A percentile compares a stretch with the other conserved stretches of the same genome.
Evolutionary conservation across 2,888 invertebrate species (phyloP).

Genomic region (Priapulus caudatus): DNA sequence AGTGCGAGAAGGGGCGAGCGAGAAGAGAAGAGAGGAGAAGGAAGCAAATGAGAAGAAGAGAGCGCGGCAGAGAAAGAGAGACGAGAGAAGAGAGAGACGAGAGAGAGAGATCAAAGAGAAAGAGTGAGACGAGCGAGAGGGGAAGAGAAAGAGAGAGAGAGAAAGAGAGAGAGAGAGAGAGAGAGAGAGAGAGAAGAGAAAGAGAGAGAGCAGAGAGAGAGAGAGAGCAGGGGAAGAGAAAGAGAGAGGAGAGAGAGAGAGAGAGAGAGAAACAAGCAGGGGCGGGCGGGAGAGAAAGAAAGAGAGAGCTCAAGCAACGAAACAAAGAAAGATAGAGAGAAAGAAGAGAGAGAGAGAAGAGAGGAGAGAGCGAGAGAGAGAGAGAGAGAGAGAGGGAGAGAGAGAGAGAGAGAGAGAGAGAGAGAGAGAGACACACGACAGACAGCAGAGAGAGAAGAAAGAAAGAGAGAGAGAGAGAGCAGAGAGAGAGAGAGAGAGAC

Average conservation of each 20-base stretch:
- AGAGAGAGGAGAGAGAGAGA: conserved; percentile 3
- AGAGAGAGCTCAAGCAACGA: not conserved
- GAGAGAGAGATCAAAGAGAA: not conserved
- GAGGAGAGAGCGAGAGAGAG: too few species aligned
- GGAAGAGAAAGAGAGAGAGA: conserved; percentile 3
- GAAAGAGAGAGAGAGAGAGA: too few species aligned
- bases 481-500: too few species aligned
- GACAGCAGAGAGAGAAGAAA: too few species aligned
- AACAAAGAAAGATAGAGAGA: not conserved
- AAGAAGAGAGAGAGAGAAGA: not conserved
- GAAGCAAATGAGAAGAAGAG: not conserved
- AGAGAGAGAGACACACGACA: too few species aligned
- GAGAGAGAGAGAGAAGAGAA: conserved; percentile 3
- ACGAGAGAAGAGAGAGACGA: not conserved
- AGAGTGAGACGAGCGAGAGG: not conserved
- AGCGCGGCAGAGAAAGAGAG: not conserved
- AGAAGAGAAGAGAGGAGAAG: not conserved
- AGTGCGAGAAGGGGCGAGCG: not conserved
- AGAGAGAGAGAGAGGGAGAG: conserved; percentile 3
- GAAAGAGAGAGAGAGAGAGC: too few species aligned
- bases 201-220: not conserved
- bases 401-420: conserved; percentile 3
- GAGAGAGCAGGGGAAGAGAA: not conserved
- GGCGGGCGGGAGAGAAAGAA: too few species aligned
- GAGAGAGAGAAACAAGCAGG: not conserved